These are phyloP conservation scores for Gadopsis bispinosus DNA, from an alignment of 2,797 vertebrate species.

Conservation along the genomic window DNA sequence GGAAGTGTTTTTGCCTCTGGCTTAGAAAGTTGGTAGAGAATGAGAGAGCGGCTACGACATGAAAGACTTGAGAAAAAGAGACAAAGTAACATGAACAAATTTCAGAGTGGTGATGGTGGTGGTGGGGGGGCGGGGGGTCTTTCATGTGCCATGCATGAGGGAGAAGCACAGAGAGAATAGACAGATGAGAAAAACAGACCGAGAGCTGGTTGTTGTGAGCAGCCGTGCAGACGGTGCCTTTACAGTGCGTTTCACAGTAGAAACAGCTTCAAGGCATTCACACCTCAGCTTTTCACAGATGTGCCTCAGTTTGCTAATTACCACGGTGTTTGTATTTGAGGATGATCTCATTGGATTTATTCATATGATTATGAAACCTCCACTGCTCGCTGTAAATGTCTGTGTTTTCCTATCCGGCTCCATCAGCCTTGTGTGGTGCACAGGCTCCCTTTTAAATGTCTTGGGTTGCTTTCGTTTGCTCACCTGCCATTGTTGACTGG, in stretches of 20 bases:
- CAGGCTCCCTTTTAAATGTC: conserved; percentile 43
- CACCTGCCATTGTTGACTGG: conserved; percentile 71
- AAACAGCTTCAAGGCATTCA: conserved; percentile 65
- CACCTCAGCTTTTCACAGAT: conserved; percentile 64
- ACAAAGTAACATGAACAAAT: conserved; percentile 61
- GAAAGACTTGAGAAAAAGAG: conserved; percentile 75
- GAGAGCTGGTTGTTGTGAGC: conserved; percentile 60
- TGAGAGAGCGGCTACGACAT: conserved; percentile 74
- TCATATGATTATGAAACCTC: conserved; percentile 54
- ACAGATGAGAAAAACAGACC: conserved; percentile 73
- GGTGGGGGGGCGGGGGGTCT: conserved; percentile 50
- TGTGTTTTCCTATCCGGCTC: conserved; percentile 34
- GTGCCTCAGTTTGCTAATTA: conserved; percentile 69
- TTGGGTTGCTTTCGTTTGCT: conserved; percentile 50
- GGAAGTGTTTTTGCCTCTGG: conserved; percentile 75
- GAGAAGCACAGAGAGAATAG: conserved; percentile 62
- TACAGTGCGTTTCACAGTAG: conserved; percentile 54
- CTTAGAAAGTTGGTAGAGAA: conserved; percentile 75
- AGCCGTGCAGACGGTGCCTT: conserved; percentile 51
- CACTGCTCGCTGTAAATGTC: conserved; percentile 31
- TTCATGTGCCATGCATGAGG: conserved; percentile 73
- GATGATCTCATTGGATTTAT: conserved; percentile 67
- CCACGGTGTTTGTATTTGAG: conserved; percentile 52
- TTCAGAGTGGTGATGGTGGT: conserved; percentile 38
- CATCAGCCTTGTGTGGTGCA: conserved; percentile 26